These are phyloP conservation scores for Eulemur macaco DNA, from an alignment of 2,113 vertebrate genomes.

Conservation along the genomic window DNA sequence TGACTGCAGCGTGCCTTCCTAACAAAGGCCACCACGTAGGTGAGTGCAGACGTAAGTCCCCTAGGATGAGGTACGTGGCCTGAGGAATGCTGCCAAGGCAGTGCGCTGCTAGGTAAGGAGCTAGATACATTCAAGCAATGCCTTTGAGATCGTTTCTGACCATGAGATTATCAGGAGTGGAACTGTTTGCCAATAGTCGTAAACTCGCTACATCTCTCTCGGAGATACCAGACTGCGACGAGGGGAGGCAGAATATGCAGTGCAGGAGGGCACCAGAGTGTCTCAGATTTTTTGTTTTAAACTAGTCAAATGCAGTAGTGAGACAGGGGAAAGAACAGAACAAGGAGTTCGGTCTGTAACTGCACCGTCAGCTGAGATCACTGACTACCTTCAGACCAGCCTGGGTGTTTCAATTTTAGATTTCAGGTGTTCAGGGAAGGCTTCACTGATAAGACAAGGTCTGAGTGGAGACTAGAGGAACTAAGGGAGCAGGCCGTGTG, in stretches of 20 bases:
- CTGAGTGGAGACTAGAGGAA: background rate
- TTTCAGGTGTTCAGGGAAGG: background rate
- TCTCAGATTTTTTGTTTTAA: too few relatives aligned
- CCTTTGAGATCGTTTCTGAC: background rate
- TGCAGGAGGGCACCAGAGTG: background rate
- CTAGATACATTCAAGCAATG: background rate
- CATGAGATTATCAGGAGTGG: background rate
- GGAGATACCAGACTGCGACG: too few relatives aligned
- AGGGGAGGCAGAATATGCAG: accelerated
- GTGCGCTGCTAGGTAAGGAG: accelerated
- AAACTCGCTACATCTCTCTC: background rate
- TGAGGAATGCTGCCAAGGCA: accelerated
- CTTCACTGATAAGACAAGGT: background rate
- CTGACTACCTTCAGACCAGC: too few relatives aligned
- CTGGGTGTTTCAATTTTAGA: background rate
- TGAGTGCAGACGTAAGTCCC: background rate
- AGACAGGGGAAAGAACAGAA: too few relatives aligned
- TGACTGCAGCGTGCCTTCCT: background rate
- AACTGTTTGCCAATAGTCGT: background rate
- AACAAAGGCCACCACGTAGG: background rate
- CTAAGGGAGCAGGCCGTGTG: background rate
- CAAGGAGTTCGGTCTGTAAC: too few relatives aligned
- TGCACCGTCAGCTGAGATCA: too few relatives aligned
- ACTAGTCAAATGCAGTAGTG: too few relatives aligned
- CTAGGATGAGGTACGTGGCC: background rate